phyloP scores from a whole-genome alignment of 2,797 vertebrate genomes.

The Vespertilio murinus region DNA sequence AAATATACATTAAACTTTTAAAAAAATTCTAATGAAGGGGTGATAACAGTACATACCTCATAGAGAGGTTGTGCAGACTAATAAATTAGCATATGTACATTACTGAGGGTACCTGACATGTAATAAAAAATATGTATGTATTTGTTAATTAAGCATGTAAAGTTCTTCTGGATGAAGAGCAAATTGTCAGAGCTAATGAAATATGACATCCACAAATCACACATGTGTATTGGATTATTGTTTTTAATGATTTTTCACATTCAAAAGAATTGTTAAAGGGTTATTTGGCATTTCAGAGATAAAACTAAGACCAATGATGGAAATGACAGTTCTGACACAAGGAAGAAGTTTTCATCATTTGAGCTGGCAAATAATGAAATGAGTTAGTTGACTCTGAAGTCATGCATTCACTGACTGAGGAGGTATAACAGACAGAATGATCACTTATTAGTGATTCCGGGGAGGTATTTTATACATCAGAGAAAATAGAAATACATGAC shows the following conservation, averaged over 20 bases:
- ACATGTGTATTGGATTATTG: background rate
- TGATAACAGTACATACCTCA: background rate
- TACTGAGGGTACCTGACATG: background rate
- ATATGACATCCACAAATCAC: background rate
- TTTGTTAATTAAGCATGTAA: background rate
- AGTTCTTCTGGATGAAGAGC: constrained; percentile 5
- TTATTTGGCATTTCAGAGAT: constrained; percentile 5
- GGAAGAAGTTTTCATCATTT: background rate
- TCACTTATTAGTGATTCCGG: background rate
- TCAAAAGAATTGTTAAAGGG: background rate
- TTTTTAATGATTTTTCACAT: constrained; percentile 43
- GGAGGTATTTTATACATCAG: background rate
- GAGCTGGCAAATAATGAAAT: background rate
- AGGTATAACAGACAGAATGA: background rate
- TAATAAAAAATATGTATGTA: background rate
- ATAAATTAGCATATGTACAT: background rate
- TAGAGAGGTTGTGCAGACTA: background rate
- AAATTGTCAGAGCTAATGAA: background rate
- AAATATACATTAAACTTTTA: too few relatives aligned
- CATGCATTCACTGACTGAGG: background rate
- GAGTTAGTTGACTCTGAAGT: background rate
- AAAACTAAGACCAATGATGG: constrained; percentile 14
- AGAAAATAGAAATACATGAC: constrained; percentile 4
- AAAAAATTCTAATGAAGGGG: background rate
- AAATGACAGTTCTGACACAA: constrained; percentile 22